Evolutionary conservation across 2,113 vertebrate species (phyloP), one percentile per base, ranked within the genome.

Genomic region (Erythrocercus mccallii): DNA sequence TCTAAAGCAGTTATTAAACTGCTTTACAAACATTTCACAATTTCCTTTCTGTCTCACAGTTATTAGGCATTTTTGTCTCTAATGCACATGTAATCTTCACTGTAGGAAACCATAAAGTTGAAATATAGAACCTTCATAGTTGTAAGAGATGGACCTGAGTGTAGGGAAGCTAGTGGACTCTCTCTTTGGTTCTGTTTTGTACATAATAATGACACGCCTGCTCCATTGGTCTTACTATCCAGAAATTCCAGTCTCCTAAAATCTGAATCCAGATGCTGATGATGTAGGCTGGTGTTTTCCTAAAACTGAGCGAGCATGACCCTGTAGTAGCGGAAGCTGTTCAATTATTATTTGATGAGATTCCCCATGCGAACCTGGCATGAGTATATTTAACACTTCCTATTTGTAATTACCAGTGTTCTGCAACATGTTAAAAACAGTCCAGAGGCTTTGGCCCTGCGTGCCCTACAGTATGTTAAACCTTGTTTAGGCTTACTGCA

Each of bases 401-500:
- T 47, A 30, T 80, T 91, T 94, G 51, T 94, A 86, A 91, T 91
- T 77, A 35, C 85, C 31, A 80, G 0, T 88, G 80, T 76, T 88
- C 58, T 61, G 19, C 51, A 88, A 62, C 31, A 35, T 24, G 24
- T 81, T 91, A 84, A 86, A 94, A 94, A 62, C 28, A 93, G 77
- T 74, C 35, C 51, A 62, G 68, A 73, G 77, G 30, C n/a, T 86
- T 88, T 86, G 76, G 77, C 35, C 83, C 51, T 27, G 33, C 3
- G 7, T 78, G 69, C 56, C 69, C 64, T 81, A 37, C 40, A 45
- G 57, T 81, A 24, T 48, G 33, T 64, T 86, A 88, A 88, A 53
- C 35, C 60, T 92, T 88, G 38, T 83, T 90, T 93, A 64, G 86
- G 42, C 71, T 95, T 68, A 86, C 10, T 82, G 56, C 35, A 90